Percentiles rank a stretch among this genome's conserved stretches.
phyloP scores from a whole-genome alignment of 2,888 invertebrate species.

The Lamproptera curius region DNA sequence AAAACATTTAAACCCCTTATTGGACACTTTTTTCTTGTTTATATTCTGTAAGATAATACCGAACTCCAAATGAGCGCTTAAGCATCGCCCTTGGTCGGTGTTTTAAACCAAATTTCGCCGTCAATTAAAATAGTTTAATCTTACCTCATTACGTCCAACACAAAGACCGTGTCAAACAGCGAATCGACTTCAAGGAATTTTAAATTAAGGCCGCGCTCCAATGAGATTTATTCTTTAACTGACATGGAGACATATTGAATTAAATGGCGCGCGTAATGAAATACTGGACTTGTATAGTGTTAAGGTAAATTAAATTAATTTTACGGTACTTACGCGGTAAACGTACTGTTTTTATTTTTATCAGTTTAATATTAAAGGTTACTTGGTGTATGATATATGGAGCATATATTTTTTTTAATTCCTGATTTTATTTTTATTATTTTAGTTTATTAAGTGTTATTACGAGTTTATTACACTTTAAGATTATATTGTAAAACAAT shows the following conservation, averaged over 20 bases:
- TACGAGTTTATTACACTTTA: no score
- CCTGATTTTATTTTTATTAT: no score
- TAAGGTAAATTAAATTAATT: not conserved
- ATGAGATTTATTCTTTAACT: constrained; percentile 5
- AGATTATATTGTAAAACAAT: no score
- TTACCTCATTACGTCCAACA: constrained; percentile 4
- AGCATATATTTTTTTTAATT: not conserved
- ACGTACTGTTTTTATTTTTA: not conserved
- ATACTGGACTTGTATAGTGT: not conserved
- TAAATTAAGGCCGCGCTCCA: constrained; percentile 10
- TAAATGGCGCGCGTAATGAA: constrained; percentile 12
- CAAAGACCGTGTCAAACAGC: constrained; percentile 10
- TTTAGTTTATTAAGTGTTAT: no score
- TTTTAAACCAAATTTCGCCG: constrained; percentile 5
- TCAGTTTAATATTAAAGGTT: not conserved
- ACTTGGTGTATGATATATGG: not conserved
- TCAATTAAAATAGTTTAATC: constrained; percentile 17
- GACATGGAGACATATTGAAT: constrained; percentile 8
- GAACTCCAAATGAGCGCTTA: no score
- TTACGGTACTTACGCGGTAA: not conserved
- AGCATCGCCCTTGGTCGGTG: no score
- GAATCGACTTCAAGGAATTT: constrained; percentile 8
- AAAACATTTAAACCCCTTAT: no score
- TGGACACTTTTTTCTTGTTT: no score
- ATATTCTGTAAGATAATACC: no score